phyloP scores from a whole-genome alignment of 1,140 invertebrate species.

The Tenebrio molitor region DNA sequence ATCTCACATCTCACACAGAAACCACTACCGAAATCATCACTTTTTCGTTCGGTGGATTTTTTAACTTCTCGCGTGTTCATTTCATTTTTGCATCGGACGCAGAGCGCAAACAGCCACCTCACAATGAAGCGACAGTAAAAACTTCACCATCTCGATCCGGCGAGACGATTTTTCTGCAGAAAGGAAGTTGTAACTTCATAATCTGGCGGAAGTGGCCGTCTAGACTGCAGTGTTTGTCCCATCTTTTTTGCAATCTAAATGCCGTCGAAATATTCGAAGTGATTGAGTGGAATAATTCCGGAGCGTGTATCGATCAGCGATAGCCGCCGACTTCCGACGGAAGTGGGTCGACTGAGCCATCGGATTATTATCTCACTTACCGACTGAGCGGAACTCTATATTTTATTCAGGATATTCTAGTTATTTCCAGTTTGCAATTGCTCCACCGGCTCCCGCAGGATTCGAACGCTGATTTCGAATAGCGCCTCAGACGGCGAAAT shows the following conservation, averaged over 20 bases:
- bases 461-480: conserved; percentile 51
- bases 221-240: conserved; percentile 11
- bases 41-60: no score
- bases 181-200: conserved; percentile 1
- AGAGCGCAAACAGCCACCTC: no score
- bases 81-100: no score
- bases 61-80: no score
- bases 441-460: conserved; percentile 44
- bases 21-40: no score
- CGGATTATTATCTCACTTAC: conserved; percentile 57
- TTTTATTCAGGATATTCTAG: conserved; percentile 61
- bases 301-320: conserved; percentile 49
- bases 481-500: no score
- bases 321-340: conserved; percentile 49
- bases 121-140: no score
- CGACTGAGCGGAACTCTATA: conserved; percentile 55
- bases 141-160: no score
- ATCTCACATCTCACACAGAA: no score
- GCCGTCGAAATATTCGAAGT: conserved; percentile 43
- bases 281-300: conserved; percentile 44
- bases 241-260: conserved; percentile 41
- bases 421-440: conserved; percentile 58
- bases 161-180: no score
- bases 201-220: conserved; percentile 25
- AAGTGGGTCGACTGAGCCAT: conserved; percentile 53